A percentile compares a stretch with the other conserved stretches of the same genome.
Conservation (phyloP, 2,888 invertebrate species). For the Eremobia ochroleuca region DNA sequence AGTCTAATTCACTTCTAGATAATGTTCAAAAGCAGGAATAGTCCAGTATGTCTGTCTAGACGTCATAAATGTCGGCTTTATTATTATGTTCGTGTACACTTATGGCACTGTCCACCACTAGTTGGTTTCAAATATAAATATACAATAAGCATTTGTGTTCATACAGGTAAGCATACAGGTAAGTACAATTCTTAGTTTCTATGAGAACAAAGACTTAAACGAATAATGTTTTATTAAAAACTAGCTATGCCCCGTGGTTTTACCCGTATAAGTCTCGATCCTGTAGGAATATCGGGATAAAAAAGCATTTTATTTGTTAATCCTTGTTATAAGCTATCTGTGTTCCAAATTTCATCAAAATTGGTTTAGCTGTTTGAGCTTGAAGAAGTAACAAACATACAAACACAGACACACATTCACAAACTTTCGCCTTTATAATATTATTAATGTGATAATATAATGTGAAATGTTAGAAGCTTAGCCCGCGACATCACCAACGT, state of each 20-base stretch:
- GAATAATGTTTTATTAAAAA: neutral
- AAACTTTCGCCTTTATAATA: too few species aligned
- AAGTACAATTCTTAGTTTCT: neutral
- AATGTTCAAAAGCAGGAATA: constrained; percentile 25
- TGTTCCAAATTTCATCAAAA: too few species aligned
- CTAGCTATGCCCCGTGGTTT: too few species aligned
- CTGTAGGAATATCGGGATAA: too few species aligned
- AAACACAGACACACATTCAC: too few species aligned
- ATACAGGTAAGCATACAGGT: constrained; percentile 13
- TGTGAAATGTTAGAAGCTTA: too few species aligned
- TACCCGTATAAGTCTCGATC: too few species aligned
- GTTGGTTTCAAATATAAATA: constrained; percentile 23
- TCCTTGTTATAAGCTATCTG: too few species aligned
- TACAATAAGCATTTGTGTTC: constrained; percentile 12
- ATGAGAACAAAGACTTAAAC: neutral
- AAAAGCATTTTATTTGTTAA: too few species aligned
- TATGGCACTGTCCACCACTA: constrained; percentile 19
- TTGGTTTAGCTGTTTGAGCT: too few species aligned
- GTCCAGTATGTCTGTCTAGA: constrained; percentile 47
- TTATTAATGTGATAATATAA: too few species aligned
- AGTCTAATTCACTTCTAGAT: constrained; percentile 17
- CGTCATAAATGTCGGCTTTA: constrained; percentile 59
- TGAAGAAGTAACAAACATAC: too few species aligned
- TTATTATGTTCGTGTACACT: constrained; percentile 40
- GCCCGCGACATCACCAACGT: neutral